Base-by-base conservation (phyloP, 2,113 vertebrate species). In the Glaucidium brasilianum region DNA sequence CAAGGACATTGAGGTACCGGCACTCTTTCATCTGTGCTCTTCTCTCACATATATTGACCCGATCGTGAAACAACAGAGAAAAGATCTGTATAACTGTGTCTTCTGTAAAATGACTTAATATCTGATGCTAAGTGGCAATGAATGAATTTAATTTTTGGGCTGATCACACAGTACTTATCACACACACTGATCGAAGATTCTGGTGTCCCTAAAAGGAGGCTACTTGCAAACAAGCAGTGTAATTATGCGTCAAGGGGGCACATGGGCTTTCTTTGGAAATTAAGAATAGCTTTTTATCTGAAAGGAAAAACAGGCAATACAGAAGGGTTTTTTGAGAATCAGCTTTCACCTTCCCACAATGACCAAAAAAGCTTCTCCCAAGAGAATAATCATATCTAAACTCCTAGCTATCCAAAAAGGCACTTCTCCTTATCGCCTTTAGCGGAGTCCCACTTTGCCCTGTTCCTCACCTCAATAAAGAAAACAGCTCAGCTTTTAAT, bases 361-460 rank as follows among this genome's bases (percentile, higher is more conserved):
- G 72, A 82, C 29, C 63, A 62, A 64, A 79, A 86, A 62, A 60
- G 8, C 69, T 86, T 67, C 43, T 74, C 68, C 55, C 59, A 55
- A 78, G 60, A 94, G 85, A 96, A 92, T 82, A 81, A 94, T 43
- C 9, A 14, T 58, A 50, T 41, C 75, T 85, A 52, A 95, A 90
- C 32, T 63, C 67, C 15, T 49, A 67, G 27, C 59, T 67, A 17
- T 30, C 37, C 58, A 63, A 62, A 85, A 88, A 79, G 30, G 19
- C 12, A 34, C 10, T 77, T 86, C 41, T 78, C 35, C 32, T 92
- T 93, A 87, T 90, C 47, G 2, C 35, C 71, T 68, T 62, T 15
- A 74, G 26, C 16, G 49, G 47, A 25, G 52, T 78, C 77, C 72
- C 41, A 34, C 43, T 67, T 75, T 86, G 72, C 41, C 52, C 80